Percentiles rank a stretch among this genome's conserved stretches.
These are phyloP conservation scores for Danionella cerebrum DNA, from an alignment of 2,113 vertebrate genomes.

Conservation along the genomic window DNA sequence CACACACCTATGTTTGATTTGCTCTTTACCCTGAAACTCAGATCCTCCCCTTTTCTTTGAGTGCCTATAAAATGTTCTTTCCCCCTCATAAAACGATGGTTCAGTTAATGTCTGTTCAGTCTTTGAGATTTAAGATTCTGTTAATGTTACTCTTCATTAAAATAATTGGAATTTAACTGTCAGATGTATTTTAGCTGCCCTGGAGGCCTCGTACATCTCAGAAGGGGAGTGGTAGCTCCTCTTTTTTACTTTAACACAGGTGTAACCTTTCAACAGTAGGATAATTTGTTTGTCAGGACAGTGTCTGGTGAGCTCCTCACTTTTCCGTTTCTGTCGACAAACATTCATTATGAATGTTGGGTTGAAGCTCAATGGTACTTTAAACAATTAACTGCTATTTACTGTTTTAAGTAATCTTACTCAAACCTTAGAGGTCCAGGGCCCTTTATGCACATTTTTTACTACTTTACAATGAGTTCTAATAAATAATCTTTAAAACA, in stretches of 20 bases:
- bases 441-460: no score
- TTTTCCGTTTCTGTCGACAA: no score
- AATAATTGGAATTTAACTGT: background rate
- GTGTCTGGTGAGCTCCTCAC: background rate
- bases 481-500: no score
- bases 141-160: background rate
- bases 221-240: background rate
- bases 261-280: slow-evolving; percentile 22
- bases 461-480: no score
- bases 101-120: background rate
- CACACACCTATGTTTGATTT: slow-evolving; percentile 29
- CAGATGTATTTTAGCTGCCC: background rate
- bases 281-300: slow-evolving; percentile 10
- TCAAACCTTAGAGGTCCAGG: no score
- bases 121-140: background rate
- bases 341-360: no score
- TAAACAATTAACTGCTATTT: no score
- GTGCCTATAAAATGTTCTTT: background rate
- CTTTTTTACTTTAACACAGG: slow-evolving; percentile 17
- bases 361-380: no score
- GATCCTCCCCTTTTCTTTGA: slow-evolving; percentile 13
- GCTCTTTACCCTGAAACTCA: background rate
- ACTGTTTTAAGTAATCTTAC: no score
- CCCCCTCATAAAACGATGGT: background rate
- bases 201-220: background rate